Evolutionary conservation across 2,888 invertebrate species (phyloP), one percentile per base, ranked within the genome.

Genomic region (Busseola fusca): DNA sequence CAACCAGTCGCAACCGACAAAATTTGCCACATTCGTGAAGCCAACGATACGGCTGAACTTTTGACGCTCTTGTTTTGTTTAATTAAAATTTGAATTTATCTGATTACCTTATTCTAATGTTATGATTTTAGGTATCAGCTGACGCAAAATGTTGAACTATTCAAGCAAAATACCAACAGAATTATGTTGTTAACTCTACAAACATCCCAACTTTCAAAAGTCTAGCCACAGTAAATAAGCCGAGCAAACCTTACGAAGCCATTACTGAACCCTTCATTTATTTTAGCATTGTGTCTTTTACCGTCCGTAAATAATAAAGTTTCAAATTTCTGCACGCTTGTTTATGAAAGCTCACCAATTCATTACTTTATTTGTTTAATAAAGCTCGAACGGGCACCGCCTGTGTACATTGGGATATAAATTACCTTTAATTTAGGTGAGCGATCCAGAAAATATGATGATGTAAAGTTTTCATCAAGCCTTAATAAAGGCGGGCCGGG

Each of bases 381-480:
- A 94, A 94, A 93, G 93, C 93, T 90, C 87, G 83, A 90, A 90
- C 90, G 87, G 87, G 92, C 91, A 87, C 91, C 90, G 91, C 87
- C 91, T 84, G 84, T 81, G 77, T 84, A 93, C 91, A 92, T 91
- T 90, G 91, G 90, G 90, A 89, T 94, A 94, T 94, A 94, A 94
- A 95, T 95, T 94, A 94, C 93, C 93, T 94, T 93, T 94, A 94
- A 94, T 94, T 94, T 94, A 92, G 90, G 92, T 90, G 93, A 93
- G 91, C 92, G 93, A 92, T 93, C 93, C 92, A 91, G 93, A 92
- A 94, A 94, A 94, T 94, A 94, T 93, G 92, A 93, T 93, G 93
- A 94, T 93, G 92, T 92, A 91, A 91, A 93, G 91, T 93, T 94
- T 93, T 93, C 93, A 93, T 93, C 92, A 91, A 87, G 88, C 86